Percentiles rank a stretch among this genome's conserved stretches.
phyloP scores from a whole-genome alignment of 2,113 vertebrate species.

The Numenius arquata region DNA sequence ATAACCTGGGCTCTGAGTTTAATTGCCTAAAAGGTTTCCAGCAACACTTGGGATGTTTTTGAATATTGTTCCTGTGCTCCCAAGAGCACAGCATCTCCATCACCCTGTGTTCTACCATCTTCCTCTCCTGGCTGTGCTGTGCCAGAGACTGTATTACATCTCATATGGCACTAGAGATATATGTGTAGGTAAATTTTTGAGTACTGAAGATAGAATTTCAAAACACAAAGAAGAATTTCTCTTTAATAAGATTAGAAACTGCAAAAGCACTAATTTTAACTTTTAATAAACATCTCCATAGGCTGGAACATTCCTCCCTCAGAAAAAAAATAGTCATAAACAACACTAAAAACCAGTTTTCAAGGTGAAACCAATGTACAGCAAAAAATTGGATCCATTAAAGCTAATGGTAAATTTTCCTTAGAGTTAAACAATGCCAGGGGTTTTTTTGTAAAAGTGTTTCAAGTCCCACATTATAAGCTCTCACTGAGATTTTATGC shows the following conservation, averaged over 20 bases:
- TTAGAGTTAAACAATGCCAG: not conserved
- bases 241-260: not conserved
- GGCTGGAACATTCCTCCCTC: not conserved
- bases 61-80: not conserved
- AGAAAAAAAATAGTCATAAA: not conserved
- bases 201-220: not conserved
- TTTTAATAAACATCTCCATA: not conserved
- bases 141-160: not conserved
- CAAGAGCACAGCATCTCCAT: not conserved
- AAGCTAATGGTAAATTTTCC: not conserved
- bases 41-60: not conserved
- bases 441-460: not conserved
- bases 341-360: not conserved
- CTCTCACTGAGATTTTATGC: not conserved
- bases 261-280: not conserved
- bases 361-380: not conserved
- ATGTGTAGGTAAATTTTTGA: not conserved
- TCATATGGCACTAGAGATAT: not conserved
- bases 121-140: not conserved
- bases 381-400: fast-evolving
- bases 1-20: not conserved
- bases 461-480: not conserved
- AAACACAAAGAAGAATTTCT: not conserved
- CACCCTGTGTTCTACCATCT: not conserved
- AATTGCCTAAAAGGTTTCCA: not conserved